These are phyloP conservation scores for Lutraria lutraria DNA, from an alignment of 2,888 invertebrate genomes.

Conservation along the genomic window DNA sequence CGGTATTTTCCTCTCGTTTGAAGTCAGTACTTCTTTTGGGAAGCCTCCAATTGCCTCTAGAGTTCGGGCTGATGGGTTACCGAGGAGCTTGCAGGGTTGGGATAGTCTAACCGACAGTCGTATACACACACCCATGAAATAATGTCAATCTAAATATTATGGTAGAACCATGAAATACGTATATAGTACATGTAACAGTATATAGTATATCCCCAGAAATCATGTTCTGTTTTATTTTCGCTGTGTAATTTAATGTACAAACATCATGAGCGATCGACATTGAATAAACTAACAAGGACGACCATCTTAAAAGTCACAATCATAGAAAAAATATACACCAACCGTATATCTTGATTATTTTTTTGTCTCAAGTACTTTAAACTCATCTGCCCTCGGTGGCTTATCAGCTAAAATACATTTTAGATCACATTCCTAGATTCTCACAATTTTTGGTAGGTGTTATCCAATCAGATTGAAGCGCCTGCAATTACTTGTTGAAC, in stretches of 20 bases:
- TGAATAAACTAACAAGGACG: not conserved
- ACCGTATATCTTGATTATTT: not conserved
- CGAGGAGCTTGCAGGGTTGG: no score
- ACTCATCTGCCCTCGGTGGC: constrained; percentile 32
- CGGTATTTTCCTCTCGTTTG: no score
- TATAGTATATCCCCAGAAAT: no score
- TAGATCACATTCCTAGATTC: constrained; percentile 56
- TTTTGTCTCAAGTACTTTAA: constrained; percentile 17
- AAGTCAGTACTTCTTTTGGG: not conserved
- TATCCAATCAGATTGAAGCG: constrained; percentile 51
- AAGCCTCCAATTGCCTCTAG: not conserved
- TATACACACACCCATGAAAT: no score
- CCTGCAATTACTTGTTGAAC: constrained; percentile 56
- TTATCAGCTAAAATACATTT: constrained; percentile 51
- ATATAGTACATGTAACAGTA: no score
- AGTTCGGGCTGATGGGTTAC: no score
- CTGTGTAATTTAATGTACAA: no score
- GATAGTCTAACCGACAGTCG: no score
- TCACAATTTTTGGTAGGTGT: constrained; percentile 48
- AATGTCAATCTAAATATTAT: no score
- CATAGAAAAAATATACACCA: not conserved
- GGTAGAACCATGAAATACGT: no score
- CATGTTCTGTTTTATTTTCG: no score
- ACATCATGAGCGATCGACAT: not conserved
- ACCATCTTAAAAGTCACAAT: constrained; percentile 1